Evolutionary conservation across 2,888 invertebrate genomes (phyloP).

Genomic region (Adineta ricciae): DNA sequence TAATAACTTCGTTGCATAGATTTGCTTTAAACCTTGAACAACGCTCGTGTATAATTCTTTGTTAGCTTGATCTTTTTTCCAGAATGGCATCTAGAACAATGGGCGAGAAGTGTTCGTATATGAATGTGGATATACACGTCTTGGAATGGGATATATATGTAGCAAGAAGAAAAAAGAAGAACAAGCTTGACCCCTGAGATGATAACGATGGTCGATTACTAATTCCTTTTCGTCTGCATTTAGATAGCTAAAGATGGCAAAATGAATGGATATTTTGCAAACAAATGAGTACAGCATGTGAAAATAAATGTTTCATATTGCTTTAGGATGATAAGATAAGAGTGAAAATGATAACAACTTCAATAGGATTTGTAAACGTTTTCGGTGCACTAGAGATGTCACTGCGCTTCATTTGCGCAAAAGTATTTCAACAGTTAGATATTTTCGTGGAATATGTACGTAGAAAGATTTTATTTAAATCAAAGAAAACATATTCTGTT

Average conservation of each 20-base stretch:
- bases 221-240: not conserved
- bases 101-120: too few relatives aligned
- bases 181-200: not conserved
- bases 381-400: not conserved
- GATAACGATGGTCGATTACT: not conserved
- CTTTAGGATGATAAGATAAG: not conserved
- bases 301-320: not conserved
- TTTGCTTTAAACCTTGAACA: conserved; percentile 28
- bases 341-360: not conserved
- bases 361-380: not conserved
- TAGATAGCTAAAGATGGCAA: not conserved
- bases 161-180: not conserved
- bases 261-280: not conserved
- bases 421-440: too few relatives aligned
- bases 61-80: not conserved
- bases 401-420: not conserved
- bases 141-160: too few relatives aligned
- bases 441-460: too few relatives aligned
- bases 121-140: too few relatives aligned
- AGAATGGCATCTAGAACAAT: not conserved
- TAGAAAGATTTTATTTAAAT: too few relatives aligned
- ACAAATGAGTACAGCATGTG: not conserved
- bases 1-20: conserved; percentile 43
- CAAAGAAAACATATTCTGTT: not conserved
- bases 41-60: not conserved